Conservation (phyloP, 2,888 invertebrate genomes). For the Andrena camellia region DNA sequence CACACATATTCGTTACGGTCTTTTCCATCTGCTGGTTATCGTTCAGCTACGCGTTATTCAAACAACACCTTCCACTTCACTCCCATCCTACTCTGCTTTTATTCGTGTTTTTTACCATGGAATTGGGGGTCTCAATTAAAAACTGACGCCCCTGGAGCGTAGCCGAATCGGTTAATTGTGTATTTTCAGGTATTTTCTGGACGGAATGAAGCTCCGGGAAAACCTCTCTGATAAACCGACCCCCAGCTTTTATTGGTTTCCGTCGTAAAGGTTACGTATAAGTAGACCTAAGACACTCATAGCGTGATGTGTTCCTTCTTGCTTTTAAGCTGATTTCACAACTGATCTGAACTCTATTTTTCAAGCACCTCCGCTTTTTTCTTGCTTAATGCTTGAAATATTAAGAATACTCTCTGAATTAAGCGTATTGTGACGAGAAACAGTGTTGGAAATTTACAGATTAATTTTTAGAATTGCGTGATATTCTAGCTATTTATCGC, state of each 20-base stretch:
- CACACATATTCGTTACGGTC: not conserved
- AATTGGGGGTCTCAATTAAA: slow-evolving; percentile 9
- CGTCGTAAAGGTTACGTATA: slow-evolving; percentile 43
- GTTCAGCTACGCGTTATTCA: not conserved
- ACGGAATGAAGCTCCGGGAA: not conserved
- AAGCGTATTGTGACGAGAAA: too few species aligned
- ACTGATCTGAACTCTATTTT: slow-evolving; percentile 14
- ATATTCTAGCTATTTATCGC: too few species aligned
- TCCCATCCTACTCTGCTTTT: not conserved
- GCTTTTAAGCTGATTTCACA: slow-evolving; percentile 49
- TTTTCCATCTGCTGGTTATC: slow-evolving; percentile 32
- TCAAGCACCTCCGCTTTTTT: not conserved
- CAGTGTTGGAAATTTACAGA: too few species aligned
- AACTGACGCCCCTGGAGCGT: not conserved
- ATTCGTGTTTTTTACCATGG: not conserved
- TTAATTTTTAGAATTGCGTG: too few species aligned
- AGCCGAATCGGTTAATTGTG: slow-evolving; percentile 31
- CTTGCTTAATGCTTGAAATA: too few species aligned
- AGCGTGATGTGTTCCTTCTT: slow-evolving; percentile 33
- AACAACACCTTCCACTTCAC: not conserved
- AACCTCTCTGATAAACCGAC: slow-evolving; percentile 15
- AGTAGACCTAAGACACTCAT: slow-evolving; percentile 8
- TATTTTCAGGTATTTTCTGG: slow-evolving; percentile 13
- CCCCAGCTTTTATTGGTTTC: slow-evolving; percentile 40
- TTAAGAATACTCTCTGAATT: too few species aligned